A percentile compares a stretch with the other conserved stretches of the same genome.
phyloP scores from a whole-genome alignment of 2,113 vertebrate species.

The Zosterops japonicus region DNA sequence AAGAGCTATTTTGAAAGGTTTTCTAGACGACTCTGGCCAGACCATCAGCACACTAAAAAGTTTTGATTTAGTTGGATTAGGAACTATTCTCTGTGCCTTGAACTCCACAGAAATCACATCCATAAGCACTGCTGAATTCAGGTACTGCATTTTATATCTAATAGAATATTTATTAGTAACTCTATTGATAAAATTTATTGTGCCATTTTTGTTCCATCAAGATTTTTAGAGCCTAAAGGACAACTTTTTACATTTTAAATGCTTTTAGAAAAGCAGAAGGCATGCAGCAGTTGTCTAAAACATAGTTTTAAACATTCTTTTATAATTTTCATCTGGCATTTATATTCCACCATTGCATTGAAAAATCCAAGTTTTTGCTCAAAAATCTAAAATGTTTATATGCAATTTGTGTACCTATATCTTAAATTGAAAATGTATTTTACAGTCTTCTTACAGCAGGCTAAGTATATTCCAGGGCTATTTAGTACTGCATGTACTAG shows the following conservation, averaged over 20 bases:
- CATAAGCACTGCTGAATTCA: slow-evolving; percentile 76
- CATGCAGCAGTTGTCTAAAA: not conserved
- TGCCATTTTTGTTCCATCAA: not conserved
- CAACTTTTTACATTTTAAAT: not conserved
- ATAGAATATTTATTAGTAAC: not conserved
- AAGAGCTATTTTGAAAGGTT: slow-evolving; percentile 74
- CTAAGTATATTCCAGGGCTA: not conserved
- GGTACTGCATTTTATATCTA: slow-evolving; percentile 60
- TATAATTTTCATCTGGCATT: not conserved
- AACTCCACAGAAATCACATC: slow-evolving; percentile 68
- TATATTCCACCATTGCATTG: not conserved
- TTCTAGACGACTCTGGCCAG: slow-evolving; percentile 77
- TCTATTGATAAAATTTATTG: not conserved
- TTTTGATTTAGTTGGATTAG: slow-evolving; percentile 80
- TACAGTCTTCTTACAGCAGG: not conserved
- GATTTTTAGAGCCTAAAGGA: not conserved
- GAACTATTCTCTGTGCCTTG: slow-evolving; percentile 74
- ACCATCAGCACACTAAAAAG: slow-evolving; percentile 72
- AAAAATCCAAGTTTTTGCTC: not conserved
- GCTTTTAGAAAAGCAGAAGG: not conserved
- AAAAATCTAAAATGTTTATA: not conserved
- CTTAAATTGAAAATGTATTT: not conserved
- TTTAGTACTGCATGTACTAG: not conserved
- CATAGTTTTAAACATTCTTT: not conserved
- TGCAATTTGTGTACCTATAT: not conserved